Percentiles rank a stretch among this genome's conserved stretches.
Evolutionary conservation across 2,113 vertebrate genomes (phyloP).

Genomic region (Alces alces): DNA sequence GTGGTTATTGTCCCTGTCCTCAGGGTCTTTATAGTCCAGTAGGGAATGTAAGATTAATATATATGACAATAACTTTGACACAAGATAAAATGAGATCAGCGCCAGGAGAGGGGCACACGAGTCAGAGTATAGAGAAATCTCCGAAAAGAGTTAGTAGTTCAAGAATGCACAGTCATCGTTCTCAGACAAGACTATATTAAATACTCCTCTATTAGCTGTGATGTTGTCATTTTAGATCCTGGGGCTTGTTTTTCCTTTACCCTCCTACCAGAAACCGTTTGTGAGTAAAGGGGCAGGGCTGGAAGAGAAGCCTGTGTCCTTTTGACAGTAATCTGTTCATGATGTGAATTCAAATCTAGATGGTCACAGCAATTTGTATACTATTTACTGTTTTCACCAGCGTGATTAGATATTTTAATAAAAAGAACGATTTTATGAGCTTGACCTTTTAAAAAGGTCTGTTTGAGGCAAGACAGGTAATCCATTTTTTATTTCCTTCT

Average conservation of each 20-base stretch:
- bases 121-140: not conserved
- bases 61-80: not conserved
- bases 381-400: not conserved
- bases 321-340: not conserved
- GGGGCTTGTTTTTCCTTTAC: accelerated
- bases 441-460: not conserved
- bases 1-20: not conserved
- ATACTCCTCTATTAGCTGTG: not conserved
- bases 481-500: not conserved
- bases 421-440: not conserved
- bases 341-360: not conserved
- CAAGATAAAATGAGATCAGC: not conserved
- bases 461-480: not conserved
- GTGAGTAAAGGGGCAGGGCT: not conserved
- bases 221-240: not conserved
- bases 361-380: not conserved
- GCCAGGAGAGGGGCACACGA: not conserved
- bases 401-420: not conserved
- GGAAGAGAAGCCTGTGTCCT: not conserved
- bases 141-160: not conserved
- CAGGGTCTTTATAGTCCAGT: not conserved
- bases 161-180: not conserved
- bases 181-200: too few species aligned
- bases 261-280: too few species aligned
- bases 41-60: not conserved